Base-by-base conservation (phyloP, 2,888 invertebrate species). In the Tipula confusa region DNA sequence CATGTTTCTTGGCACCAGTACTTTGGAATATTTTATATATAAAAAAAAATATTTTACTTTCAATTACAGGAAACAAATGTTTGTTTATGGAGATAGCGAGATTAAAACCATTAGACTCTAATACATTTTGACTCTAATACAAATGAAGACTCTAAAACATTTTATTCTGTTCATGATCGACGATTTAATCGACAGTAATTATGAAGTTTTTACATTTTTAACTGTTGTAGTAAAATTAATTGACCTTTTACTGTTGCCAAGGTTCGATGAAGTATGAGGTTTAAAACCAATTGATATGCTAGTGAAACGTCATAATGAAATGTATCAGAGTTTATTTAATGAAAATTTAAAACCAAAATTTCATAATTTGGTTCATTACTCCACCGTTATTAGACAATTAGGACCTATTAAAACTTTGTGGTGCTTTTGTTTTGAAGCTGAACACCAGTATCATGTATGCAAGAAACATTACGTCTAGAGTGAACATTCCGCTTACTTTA, bases 331-430 rank as follows among this genome's bases (percentile, higher is more conserved):
- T 38, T 2, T 83, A 15, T 84, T 84, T 79, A 18, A 48, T 31
- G 83, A 83, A 80, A 79, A n/a, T 0, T 83, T 84, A n/a, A 83
- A 83, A 43, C 84, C 84, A n/a, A 84, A 84, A 83, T 43, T 79
- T 28, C 84, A 84, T 83, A 81, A 81, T 79, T 80, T 84, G 38
- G 24, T 84, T 15, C 84, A 84, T 29, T 84, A 84, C 15, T 80
- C 43, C 36, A 9, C 29, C 15, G 79, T 84, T 13, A 82, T 84
- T 82, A 15, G 43, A 15, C 36, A 64, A 29, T 82, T 80, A 79
- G 84, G 84, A 15, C 83, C 84, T 15, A 80, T 83, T 28, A 82
- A 83, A 48, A 48, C 15, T 81, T 48, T 80, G 1, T 83, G 83
- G 83, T 83, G 48, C 11, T 82, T 83, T 28, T 24, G 83, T 15